A percentile compares a stretch with the other conserved stretches of the same genome.
phyloP scores from a whole-genome alignment of 2,888 invertebrate species.

The Endomychus coccineus region DNA sequence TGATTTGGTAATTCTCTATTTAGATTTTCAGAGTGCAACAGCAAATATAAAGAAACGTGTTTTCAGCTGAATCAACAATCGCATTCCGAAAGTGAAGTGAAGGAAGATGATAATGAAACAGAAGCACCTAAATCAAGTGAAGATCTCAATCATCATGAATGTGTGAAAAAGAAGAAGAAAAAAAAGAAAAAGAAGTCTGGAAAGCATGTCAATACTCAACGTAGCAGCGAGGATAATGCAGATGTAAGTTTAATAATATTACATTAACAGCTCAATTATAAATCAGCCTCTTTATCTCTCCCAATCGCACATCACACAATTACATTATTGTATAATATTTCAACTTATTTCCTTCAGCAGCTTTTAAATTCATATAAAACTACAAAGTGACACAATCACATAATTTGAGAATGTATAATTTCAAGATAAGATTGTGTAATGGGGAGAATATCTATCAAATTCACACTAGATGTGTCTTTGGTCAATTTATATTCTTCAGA shows the following conservation, averaged over 20 bases:
- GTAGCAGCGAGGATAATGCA: slow-evolving; percentile 58
- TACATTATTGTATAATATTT: too few species aligned
- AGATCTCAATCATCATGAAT: slow-evolving; percentile 44
- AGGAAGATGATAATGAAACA: slow-evolving; percentile 60
- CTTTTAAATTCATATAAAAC: too few species aligned
- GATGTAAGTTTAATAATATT: slow-evolving; percentile 45
- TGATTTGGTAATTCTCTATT: slow-evolving; percentile 53
- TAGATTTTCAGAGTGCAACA: not conserved
- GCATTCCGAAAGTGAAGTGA: slow-evolving; percentile 61
- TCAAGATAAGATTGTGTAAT: too few species aligned
- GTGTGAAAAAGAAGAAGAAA: slow-evolving; percentile 56
- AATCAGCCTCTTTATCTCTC: too few species aligned
- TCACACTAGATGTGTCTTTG: too few species aligned
- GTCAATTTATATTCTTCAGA: too few species aligned
- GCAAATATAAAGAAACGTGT: not conserved
- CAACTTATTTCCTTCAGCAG: too few species aligned
- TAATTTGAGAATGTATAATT: too few species aligned
- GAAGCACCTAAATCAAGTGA: slow-evolving; percentile 51
- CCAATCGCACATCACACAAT: too few species aligned
- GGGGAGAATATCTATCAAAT: too few species aligned
- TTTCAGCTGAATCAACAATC: slow-evolving; percentile 57
- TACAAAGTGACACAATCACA: too few species aligned
- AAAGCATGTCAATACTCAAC: slow-evolving; percentile 45
- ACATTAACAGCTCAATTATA: too few species aligned
- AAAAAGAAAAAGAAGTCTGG: slow-evolving; percentile 61